Percentiles rank a stretch among this genome's conserved stretches.
phyloP scores from a whole-genome alignment of 2,113 vertebrate genomes.

The Ciconia stormi region DNA sequence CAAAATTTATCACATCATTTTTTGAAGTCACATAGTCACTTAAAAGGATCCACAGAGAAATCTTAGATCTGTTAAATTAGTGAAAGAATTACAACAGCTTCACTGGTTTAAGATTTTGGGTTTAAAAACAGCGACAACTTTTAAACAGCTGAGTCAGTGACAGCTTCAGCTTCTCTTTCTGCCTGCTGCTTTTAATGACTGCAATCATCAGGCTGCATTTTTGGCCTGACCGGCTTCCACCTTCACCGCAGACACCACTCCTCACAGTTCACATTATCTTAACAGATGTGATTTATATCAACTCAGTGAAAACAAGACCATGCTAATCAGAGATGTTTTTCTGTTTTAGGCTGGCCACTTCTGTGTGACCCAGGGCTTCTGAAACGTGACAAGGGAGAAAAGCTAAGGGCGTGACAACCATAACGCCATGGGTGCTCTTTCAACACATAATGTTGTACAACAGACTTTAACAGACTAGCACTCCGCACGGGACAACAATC shows the following conservation, averaged over 20 bases:
- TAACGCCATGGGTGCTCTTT: accelerated
- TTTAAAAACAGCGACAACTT: background rate
- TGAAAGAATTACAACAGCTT: background rate
- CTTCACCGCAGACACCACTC: background rate
- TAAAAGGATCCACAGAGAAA: background rate
- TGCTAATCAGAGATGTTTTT: background rate
- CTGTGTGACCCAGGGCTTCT: background rate
- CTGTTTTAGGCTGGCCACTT: background rate
- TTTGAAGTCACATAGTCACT: background rate
- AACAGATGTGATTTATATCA: background rate
- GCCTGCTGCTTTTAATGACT: background rate
- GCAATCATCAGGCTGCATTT: background rate
- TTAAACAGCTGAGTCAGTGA: background rate
- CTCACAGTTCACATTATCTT: too few species aligned
- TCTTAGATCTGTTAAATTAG: background rate
- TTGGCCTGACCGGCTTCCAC: background rate
- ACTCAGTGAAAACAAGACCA: background rate
- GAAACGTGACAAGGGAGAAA: background rate
- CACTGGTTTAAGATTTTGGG: background rate
- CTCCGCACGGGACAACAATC: background rate
- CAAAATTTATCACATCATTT: background rate
- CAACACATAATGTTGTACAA: accelerated
- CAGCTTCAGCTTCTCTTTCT: background rate
- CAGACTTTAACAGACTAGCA: background rate
- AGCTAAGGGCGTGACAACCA: background rate